These are phyloP conservation scores for Bovichtus diacanthus DNA, from an alignment of 2,797 vertebrate genomes.

Conservation along the genomic window DNA sequence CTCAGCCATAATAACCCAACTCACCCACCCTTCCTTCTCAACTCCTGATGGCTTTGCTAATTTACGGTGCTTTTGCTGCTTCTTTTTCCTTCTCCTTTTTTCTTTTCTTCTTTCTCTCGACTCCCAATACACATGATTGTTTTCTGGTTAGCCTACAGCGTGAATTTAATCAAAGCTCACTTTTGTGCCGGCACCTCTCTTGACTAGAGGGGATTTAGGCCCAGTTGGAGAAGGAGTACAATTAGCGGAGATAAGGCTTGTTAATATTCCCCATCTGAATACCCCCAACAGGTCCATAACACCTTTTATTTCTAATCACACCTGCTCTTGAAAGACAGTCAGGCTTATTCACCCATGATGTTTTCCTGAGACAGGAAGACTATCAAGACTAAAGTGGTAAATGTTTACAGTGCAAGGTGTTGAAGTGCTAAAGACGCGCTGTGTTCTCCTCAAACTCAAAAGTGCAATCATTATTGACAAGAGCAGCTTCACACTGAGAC, in stretches of 20 bases:
- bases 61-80: conserved; percentile 32
- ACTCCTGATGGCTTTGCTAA: conserved; percentile 33
- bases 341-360: conserved; percentile 38
- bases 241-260: conserved; percentile 76
- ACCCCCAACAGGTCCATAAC: conserved; percentile 60
- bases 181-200: conserved; percentile 48
- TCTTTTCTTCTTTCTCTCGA: conserved; percentile 17
- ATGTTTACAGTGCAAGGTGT: conserved; percentile 16
- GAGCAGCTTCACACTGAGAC: not conserved
- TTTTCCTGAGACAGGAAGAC: conserved; percentile 27
- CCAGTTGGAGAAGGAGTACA: conserved; percentile 63
- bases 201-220: conserved; percentile 56
- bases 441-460: not conserved
- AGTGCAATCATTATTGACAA: conserved; percentile 1
- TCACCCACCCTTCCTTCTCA: conserved; percentile 1
- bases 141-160: conserved; percentile 69
- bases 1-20: conserved; percentile 23
- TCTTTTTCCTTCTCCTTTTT: not conserved
- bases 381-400: conserved; percentile 10
- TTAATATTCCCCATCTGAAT: conserved; percentile 77
- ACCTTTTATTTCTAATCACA: conserved; percentile 73
- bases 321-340: conserved; percentile 54
- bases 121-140: conserved; percentile 68
- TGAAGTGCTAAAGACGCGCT: conserved; percentile 2
- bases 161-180: conserved; percentile 79